phyloP scores from a whole-genome alignment of 2,888 invertebrate genomes.

The Leptinotarsa peninsularis region DNA sequence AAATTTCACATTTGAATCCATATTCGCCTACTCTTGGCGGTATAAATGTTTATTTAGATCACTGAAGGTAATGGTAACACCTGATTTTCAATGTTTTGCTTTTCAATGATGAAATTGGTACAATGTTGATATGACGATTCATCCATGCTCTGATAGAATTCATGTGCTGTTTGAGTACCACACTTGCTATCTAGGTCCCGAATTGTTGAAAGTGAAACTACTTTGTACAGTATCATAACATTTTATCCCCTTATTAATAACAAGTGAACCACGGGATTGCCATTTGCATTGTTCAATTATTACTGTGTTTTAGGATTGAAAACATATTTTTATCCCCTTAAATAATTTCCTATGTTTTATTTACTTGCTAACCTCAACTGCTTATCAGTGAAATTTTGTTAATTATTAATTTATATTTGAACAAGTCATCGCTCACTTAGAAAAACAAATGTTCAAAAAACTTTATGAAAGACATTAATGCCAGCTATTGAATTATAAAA shows the following conservation, averaged over 20 bases:
- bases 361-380: background rate
- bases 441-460: background rate
- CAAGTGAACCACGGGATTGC: background rate
- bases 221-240: slow-evolving; percentile 37
- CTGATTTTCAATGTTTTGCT: background rate
- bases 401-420: background rate
- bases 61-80: background rate
- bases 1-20: background rate
- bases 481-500: background rate
- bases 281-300: background rate
- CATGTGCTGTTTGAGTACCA: background rate
- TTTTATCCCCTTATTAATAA: slow-evolving; percentile 23
- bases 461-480: background rate
- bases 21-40: background rate
- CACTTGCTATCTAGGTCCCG: background rate
- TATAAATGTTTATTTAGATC: slow-evolving; percentile 1
- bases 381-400: background rate
- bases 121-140: background rate
- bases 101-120: background rate
- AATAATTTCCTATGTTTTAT: background rate
- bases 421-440: background rate
- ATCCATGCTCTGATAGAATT: background rate
- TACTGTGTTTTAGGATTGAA: background rate
- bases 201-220: slow-evolving; percentile 34
- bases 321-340: background rate